phyloP scores from a whole-genome alignment of 2,888 invertebrate species.

The Lagria hirta region DNA sequence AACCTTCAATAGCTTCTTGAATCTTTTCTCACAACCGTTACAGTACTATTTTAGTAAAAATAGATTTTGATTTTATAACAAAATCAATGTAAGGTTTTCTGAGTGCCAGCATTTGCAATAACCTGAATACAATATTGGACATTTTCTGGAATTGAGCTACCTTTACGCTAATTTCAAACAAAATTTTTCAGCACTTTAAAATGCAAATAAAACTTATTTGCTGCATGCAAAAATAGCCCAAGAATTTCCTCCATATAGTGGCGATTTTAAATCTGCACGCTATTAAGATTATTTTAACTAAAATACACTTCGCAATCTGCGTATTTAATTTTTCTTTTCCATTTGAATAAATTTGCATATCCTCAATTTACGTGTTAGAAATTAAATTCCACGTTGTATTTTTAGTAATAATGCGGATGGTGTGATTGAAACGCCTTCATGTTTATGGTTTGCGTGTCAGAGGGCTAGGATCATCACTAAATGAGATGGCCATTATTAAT shows the following conservation, averaged over 20 bases:
- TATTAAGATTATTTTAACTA: constrained; percentile 15
- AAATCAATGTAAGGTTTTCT: too few species aligned
- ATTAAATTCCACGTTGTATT: constrained; percentile 23
- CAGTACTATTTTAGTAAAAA: too few species aligned
- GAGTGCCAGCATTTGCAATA: too few species aligned
- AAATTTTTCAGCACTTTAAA: too few species aligned
- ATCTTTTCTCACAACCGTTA: too few species aligned
- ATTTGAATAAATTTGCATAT: constrained; percentile 24
- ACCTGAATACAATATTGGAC: too few species aligned
- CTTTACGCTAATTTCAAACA: background rate
- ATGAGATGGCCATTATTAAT: constrained; percentile 23
- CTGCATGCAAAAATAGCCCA: constrained; percentile 12
- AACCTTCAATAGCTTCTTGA: too few species aligned
- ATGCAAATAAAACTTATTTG: too few species aligned
- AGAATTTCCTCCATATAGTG: constrained; percentile 7
- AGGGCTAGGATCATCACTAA: constrained; percentile 22
- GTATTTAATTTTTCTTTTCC: constrained; percentile 19
- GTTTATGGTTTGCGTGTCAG: constrained; percentile 19
- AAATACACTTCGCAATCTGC: constrained; percentile 22
- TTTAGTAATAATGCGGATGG: constrained; percentile 18
- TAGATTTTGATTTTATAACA: too few species aligned
- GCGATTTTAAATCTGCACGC: constrained; percentile 13
- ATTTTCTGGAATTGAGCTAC: background rate
- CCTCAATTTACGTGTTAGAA: constrained; percentile 21
- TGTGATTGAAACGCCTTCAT: constrained; percentile 25